phyloP scores from a whole-genome alignment of 2,888 invertebrate genomes.

The Ornithoptera priamus region DNA sequence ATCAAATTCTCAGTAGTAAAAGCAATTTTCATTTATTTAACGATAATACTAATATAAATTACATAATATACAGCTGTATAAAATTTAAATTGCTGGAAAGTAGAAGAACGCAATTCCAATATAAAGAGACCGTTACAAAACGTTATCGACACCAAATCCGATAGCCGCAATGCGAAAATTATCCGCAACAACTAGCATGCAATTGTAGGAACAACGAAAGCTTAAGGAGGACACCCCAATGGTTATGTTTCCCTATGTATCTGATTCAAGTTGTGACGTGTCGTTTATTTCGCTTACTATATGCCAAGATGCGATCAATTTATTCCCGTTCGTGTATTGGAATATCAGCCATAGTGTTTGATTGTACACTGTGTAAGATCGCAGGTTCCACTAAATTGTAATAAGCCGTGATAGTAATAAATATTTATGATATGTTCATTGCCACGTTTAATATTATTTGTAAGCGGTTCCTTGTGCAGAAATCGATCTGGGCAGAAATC shows the following conservation, averaged over 20 bases:
- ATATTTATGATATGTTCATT: constrained; percentile 10
- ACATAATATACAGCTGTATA: constrained; percentile 1
- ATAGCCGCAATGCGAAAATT: constrained; percentile 76
- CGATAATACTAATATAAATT: constrained; percentile 6
- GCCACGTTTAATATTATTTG: constrained; percentile 1
- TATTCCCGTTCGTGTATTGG: constrained; percentile 57
- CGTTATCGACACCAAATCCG: constrained; percentile 69
- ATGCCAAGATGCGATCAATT: constrained; percentile 62
- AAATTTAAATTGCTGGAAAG: constrained; percentile 50
- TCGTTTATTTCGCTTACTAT: constrained; percentile 64
- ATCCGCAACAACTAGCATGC: constrained; percentile 51
- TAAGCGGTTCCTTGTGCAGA: constrained; percentile 2
- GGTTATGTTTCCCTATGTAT: constrained; percentile 74
- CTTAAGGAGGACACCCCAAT: constrained; percentile 68
- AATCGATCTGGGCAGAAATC: constrained; percentile 28
- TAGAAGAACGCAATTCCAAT: constrained; percentile 64
- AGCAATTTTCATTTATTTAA: background rate
- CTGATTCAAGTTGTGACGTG: constrained; percentile 70
- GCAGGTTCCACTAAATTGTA: constrained; percentile 8
- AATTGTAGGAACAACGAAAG: constrained; percentile 57
- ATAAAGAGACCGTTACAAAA: constrained; percentile 68
- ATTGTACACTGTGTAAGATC: constrained; percentile 6
- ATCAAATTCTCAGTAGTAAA: too few relatives aligned
- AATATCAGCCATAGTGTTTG: constrained; percentile 24
- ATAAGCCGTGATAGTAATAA: constrained; percentile 4